A percentile compares a stretch with the other conserved stretches of the same genome.
Conservation (phyloP, 2,797 vertebrate genomes). For the Chelon auratus region DNA sequence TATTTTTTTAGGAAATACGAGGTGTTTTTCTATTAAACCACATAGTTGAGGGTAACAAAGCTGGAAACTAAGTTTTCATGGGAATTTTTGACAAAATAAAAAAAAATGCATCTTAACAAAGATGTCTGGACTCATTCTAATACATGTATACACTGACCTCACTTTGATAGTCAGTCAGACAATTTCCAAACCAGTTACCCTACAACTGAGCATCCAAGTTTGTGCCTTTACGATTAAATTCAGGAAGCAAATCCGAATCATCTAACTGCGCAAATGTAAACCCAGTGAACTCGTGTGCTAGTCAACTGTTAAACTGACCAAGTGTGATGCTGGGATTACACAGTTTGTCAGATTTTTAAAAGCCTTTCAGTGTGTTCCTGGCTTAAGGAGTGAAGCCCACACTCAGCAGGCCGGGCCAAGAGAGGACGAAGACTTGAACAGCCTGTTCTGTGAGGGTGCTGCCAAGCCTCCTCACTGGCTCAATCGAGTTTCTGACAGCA, state of each 20-base stretch:
- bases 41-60: no score
- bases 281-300: constrained; percentile 12
- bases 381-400: constrained; percentile 41
- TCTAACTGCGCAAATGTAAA: constrained; percentile 23
- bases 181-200: neutral
- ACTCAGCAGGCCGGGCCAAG: constrained; percentile 48
- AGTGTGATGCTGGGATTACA: constrained; percentile 36
- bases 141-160: no score
- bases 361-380: constrained; percentile 47
- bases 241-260: constrained; percentile 29
- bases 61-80: no score
- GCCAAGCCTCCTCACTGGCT: constrained; percentile 62
- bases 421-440: constrained; percentile 63
- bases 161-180: neutral
- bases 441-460: constrained; percentile 68
- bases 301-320: constrained; percentile 40
- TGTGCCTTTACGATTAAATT: neutral
- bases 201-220: neutral
- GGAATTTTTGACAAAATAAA: no score
- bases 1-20: no score
- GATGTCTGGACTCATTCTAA: no score
- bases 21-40: no score
- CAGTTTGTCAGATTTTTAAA: constrained; percentile 54
- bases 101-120: no score
- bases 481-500: constrained; percentile 71